Evolutionary conservation across 2,888 invertebrate species (phyloP).

Genomic region (Erebia aethiops): DNA sequence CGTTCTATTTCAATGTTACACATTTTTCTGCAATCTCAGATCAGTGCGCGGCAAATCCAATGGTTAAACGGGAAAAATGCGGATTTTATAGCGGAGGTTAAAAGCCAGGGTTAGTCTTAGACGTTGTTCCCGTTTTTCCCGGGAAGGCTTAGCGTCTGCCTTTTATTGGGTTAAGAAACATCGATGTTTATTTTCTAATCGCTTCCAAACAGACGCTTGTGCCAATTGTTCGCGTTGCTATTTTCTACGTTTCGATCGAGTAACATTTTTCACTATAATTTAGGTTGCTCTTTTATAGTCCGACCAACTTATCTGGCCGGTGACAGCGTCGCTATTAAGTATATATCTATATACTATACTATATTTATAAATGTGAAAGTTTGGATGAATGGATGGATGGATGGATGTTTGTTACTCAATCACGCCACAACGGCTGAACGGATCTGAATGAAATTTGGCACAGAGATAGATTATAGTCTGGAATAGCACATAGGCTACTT

Average conservation of each 20-base stretch:
- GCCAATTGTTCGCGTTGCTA: neutral
- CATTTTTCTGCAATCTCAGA: slow-evolving; percentile 62
- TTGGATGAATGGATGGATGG: too few species aligned
- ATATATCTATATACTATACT: too few species aligned
- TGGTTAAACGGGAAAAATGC: slow-evolving; percentile 54
- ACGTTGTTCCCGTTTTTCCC: slow-evolving; percentile 34
- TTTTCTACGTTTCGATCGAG: neutral
- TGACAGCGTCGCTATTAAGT: too few species aligned
- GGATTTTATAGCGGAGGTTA: slow-evolving; percentile 57
- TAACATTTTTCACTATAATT: too few species aligned
- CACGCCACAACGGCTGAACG: too few species aligned
- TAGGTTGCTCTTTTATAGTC: too few species aligned
- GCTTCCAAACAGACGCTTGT: slow-evolving; percentile 6
- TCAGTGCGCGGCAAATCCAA: slow-evolving; percentile 59
- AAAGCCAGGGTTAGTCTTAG: slow-evolving; percentile 48
- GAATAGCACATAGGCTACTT: too few species aligned
- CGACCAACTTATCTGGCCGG: too few species aligned
- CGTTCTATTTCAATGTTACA: slow-evolving; percentile 53
- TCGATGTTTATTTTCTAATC: slow-evolving; percentile 30
- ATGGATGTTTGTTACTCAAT: too few species aligned
- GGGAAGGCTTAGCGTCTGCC: slow-evolving; percentile 24
- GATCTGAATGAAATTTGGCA: too few species aligned
- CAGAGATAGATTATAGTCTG: too few species aligned
- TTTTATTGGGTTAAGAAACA: slow-evolving; percentile 33
- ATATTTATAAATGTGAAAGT: too few species aligned